phyloP scores from a whole-genome alignment of 1,140 invertebrate genomes.

The Cherax destructor region DNA sequence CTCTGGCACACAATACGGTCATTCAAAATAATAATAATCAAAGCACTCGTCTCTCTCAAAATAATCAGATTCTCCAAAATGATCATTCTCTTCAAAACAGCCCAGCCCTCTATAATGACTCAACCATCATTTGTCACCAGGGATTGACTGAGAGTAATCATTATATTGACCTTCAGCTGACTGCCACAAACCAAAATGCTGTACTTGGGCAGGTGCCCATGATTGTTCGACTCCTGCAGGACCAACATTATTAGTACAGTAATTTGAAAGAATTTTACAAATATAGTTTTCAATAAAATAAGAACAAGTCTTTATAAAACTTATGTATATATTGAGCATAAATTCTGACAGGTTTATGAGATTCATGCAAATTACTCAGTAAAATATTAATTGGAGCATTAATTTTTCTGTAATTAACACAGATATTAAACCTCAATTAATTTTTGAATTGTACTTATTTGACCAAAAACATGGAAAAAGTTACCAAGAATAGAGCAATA shows the following conservation, averaged over 20 bases:
- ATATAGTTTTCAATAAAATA: no score
- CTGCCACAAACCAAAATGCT: constrained; percentile 8
- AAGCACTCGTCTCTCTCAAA: not conserved
- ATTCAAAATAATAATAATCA: not conserved
- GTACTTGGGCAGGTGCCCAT: constrained; percentile 32
- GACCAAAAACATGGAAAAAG: no score
- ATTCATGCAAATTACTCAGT: no score
- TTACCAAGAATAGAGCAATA: no score
- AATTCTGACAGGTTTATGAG: no score
- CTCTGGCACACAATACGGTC: not conserved
- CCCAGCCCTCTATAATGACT: constrained; percentile 5
- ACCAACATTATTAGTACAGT: not conserved
- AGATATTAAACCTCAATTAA: no score
- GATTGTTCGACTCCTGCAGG: constrained; percentile 43
- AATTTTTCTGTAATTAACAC: no score
- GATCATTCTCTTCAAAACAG: not conserved
- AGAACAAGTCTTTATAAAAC: no score
- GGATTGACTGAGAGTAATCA: constrained; percentile 19
- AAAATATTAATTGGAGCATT: no score
- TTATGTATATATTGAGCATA: no score
- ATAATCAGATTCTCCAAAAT: not conserved
- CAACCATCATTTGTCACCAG: constrained; percentile 23
- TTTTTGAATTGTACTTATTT: no score
- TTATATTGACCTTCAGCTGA: constrained; percentile 12
- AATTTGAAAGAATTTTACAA: no score